Evolutionary conservation across 2,888 invertebrate species (phyloP).

Genomic region (Sclerodermus sp.): DNA sequence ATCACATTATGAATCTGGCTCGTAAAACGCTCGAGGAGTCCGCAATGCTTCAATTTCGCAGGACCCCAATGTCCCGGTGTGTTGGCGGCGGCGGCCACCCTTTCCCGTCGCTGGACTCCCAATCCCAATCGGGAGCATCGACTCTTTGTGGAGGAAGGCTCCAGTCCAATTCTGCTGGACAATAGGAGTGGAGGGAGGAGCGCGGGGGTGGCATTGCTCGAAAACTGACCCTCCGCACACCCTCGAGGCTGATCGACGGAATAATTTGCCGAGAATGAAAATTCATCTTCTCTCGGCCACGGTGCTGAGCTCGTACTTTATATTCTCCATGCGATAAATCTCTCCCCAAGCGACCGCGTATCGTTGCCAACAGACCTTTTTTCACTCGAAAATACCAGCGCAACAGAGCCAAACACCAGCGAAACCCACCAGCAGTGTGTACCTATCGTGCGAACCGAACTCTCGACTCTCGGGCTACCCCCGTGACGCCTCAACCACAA

Average conservation of each 20-base stretch:
- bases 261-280: constrained; percentile 46
- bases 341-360: no score
- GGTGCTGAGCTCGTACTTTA: no score
- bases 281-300: constrained; percentile 29
- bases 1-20: no score
- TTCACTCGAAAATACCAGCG: no score
- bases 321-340: no score
- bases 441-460: no score
- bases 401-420: no score
- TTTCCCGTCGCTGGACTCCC: constrained; percentile 26
- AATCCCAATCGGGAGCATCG: constrained; percentile 29
- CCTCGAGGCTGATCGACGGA: constrained; percentile 34
- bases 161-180: constrained; percentile 31
- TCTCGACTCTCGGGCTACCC: no score
- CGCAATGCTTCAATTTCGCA: constrained; percentile 36
- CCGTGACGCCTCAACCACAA: no score
- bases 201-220: no score
- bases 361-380: no score
- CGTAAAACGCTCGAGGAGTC: constrained; percentile 15
- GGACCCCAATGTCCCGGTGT: constrained; percentile 23
- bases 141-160: constrained; percentile 27
- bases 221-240: neutral
- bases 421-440: no score
- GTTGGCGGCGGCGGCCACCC: constrained; percentile 11
- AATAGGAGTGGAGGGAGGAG: constrained; percentile 15